These are phyloP conservation scores for Narcine bancroftii DNA, from an alignment of 2,113 vertebrate genomes.

Conservation along the genomic window DNA sequence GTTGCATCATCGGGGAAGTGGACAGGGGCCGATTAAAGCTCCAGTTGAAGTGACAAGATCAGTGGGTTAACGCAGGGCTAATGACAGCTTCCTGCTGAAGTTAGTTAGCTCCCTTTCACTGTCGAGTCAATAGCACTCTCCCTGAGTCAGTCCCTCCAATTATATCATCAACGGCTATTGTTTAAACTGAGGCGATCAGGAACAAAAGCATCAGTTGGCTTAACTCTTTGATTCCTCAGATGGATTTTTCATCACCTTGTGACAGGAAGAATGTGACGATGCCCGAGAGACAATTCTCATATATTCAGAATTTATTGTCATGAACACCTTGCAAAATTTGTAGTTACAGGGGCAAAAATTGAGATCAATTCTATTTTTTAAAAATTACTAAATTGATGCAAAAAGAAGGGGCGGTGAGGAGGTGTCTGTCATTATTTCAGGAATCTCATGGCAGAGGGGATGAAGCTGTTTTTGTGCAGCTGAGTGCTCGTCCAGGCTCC, in stretches of 20 bases:
- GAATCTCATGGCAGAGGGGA: too few species aligned
- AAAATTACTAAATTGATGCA: too few species aligned
- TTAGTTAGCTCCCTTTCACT: slow-evolving; percentile 8
- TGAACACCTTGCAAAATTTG: too few species aligned
- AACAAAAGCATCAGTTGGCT: neutral
- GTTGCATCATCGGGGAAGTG: neutral
- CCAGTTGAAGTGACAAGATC: slow-evolving; percentile 11
- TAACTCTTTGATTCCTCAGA: neutral
- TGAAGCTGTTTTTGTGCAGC: too few species aligned
- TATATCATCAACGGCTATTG: slow-evolving; percentile 27
- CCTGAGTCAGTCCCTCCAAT: slow-evolving; percentile 5
- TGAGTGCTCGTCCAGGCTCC: too few species aligned
- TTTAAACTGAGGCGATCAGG: neutral
- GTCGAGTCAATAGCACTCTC: neutral
- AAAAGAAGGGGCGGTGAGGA: too few species aligned
- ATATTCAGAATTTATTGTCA: too few species aligned
- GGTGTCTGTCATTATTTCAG: too few species aligned
- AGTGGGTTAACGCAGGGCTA: neutral
- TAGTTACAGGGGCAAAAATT: too few species aligned
- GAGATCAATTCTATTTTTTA: too few species aligned
- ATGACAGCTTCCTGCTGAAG: neutral
- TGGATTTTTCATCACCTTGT: neutral
- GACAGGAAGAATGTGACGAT: too few species aligned
- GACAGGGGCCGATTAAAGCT: neutral
- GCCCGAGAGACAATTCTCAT: too few species aligned